Base-by-base conservation (phyloP, 2,888 invertebrate species). In the Diarsia mendica region DNA sequence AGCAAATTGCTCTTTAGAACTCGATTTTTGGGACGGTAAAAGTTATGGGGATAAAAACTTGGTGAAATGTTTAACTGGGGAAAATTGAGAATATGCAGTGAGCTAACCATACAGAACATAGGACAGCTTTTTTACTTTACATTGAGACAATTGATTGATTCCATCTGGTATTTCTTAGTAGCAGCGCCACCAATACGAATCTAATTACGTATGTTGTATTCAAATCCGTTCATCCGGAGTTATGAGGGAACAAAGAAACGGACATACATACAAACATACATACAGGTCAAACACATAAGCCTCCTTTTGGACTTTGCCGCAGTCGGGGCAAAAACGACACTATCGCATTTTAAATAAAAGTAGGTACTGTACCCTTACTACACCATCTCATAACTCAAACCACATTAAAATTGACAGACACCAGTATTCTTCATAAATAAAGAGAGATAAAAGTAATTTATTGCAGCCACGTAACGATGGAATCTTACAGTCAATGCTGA, bases 401-500 rank as follows among this genome's bases (percentile, higher is more conserved):
- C 18, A 69, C 55, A 84, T 82, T 71, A 70, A 77, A 77, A 82
- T 70, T 83, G 85, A 77, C 82, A 82, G 82, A 73, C 83, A 77
- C 82, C 85, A 74, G 72, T 82, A 82, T 68, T 71, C 53, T 69
- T 73, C 79, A 82, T 83, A 85, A 83, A 83, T 83, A 83, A 80
- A 80, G 80, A 67, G 61, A 58, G 74, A 77, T 84, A 82, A 85
- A 86, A 81, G 80, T 85, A 89, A 88, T 90, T 89, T 87, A 88
- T 88, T 82, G 85, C 82, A 83, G 79, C 79, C 77, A 79, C 83
- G 83, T 78, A 87, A 86, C 86, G 89, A 89, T 90, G 87, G 88
- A 75, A 88, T 89, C 88, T 89, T 85, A 73, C 75, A 90, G 85
- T 91, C 91, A 88, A 87, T 89, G 89, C 86, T 88, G 86, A 91